Evolutionary conservation across 2,113 vertebrate genomes (phyloP).

Genomic region (Girardinichthys multiradiatus): DNA sequence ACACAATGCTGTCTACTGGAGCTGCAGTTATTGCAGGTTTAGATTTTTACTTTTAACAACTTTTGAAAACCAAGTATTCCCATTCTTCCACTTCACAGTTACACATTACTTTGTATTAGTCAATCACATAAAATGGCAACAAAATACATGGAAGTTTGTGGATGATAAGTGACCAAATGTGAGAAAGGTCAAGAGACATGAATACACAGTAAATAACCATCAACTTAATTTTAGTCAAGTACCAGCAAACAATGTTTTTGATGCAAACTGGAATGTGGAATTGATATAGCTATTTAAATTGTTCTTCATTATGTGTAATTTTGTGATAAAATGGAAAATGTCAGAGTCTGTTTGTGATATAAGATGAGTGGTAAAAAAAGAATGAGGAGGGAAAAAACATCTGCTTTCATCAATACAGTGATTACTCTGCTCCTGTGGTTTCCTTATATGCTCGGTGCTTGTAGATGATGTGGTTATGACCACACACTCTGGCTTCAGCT

Average conservation of each 20-base stretch:
- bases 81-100: too few relatives aligned
- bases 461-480: conserved; percentile 67
- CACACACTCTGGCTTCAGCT: conserved; percentile 57
- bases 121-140: not conserved
- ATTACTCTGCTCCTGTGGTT: conserved; percentile 65
- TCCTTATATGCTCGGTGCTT: conserved; percentile 59
- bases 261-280: conserved; percentile 44
- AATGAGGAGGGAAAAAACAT: conserved; percentile 34
- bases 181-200: not conserved
- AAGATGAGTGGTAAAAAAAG: conserved; percentile 35
- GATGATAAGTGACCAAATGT: not conserved
- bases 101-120: too few relatives aligned
- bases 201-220: conserved; percentile 6
- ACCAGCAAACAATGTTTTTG: conserved; percentile 45
- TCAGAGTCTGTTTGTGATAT: conserved; percentile 58
- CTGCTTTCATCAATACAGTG: conserved; percentile 60
- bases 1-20: too few relatives aligned
- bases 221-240: conserved; percentile 40
- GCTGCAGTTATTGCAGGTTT: too few relatives aligned
- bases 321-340: conserved; percentile 67
- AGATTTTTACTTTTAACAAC: too few relatives aligned
- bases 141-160: not conserved
- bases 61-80: too few relatives aligned
- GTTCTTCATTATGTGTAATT: conserved; percentile 70
- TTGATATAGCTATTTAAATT: conserved; percentile 52